phyloP scores from a whole-genome alignment of 1,140 invertebrate species.

The Mycetomoellerius zeteki region DNA sequence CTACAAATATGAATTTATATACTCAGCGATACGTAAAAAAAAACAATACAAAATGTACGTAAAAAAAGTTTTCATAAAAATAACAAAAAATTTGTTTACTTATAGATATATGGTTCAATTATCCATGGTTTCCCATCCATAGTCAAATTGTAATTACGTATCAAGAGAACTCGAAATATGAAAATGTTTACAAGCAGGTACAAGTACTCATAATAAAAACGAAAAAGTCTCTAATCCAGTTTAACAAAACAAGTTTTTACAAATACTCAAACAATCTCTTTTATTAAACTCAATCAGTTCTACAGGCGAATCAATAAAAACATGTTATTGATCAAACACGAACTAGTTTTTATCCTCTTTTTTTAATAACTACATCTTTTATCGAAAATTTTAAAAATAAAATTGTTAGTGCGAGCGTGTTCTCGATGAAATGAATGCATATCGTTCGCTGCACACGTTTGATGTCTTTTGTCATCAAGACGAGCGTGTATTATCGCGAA shows the following conservation, averaged over 20 bases:
- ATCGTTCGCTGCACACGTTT: conserved; percentile 9
- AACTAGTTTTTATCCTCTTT: conserved; percentile 9
- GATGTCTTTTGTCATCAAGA: conserved; percentile 32
- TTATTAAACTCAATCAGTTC: conserved; percentile 28
- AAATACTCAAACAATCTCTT: conserved; percentile 22
- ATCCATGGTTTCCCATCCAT: not conserved
- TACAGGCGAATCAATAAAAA: conserved; percentile 18
- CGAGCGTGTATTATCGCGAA: conserved; percentile 12
- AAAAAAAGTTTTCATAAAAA: not conserved
- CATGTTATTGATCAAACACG: conserved; percentile 29
- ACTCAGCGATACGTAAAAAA: not conserved
- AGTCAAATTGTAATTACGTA: not conserved
- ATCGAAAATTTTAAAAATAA: conserved; percentile 26
- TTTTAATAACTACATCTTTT: not conserved
- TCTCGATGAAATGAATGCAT: conserved; percentile 21
- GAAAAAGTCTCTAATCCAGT: not conserved
- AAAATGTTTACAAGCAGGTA: not conserved
- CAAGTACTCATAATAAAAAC: conserved; percentile 16
- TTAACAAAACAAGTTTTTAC: conserved; percentile 49
- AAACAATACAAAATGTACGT: not conserved
- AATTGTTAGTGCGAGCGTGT: not conserved
- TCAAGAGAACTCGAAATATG: not conserved
- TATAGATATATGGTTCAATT: too few species aligned
- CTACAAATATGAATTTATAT: not conserved
- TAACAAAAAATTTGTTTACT: not conserved